phyloP scores from a whole-genome alignment of 2,888 invertebrate genomes.

The Boloria euphrosyne region DNA sequence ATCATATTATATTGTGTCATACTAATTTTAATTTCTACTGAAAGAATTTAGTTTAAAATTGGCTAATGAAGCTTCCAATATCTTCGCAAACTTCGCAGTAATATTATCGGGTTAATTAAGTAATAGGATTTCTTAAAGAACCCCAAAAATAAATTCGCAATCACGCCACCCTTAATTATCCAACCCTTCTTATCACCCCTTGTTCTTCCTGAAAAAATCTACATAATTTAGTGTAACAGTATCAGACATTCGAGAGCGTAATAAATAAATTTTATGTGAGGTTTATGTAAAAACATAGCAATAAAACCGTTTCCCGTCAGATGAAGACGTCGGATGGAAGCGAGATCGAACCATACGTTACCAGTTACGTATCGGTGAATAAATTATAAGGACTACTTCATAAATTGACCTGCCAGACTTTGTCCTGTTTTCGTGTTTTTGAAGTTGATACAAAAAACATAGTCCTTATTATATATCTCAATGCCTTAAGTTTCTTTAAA shows the following conservation, averaged over 20 bases:
- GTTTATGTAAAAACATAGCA: constrained; percentile 68
- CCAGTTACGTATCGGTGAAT: constrained; percentile 2
- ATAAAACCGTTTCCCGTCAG: constrained; percentile 57
- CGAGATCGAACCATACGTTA: constrained; percentile 22
- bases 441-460: not conserved
- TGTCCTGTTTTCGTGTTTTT: not conserved
- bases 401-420: not conserved
- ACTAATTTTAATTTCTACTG: too few relatives aligned
- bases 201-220: constrained; percentile 20
- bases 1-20: too few relatives aligned
- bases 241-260: constrained; percentile 33
- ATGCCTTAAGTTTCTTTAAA: too few relatives aligned
- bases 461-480: too few relatives aligned
- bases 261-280: constrained; percentile 70
- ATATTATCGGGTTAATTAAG: not conserved
- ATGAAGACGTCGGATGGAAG: constrained; percentile 50
- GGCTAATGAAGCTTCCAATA: too few relatives aligned
- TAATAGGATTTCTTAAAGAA: not conserved
- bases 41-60: too few relatives aligned
- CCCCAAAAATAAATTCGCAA: not conserved
- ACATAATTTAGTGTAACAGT: constrained; percentile 29
- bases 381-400: not conserved
- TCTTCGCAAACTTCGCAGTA: not conserved
- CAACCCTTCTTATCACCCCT: constrained; percentile 5
- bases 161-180: constrained; percentile 8